Base-by-base conservation (phyloP, 1,140 invertebrate species). In the Oncopeltus fasciatus region DNA sequence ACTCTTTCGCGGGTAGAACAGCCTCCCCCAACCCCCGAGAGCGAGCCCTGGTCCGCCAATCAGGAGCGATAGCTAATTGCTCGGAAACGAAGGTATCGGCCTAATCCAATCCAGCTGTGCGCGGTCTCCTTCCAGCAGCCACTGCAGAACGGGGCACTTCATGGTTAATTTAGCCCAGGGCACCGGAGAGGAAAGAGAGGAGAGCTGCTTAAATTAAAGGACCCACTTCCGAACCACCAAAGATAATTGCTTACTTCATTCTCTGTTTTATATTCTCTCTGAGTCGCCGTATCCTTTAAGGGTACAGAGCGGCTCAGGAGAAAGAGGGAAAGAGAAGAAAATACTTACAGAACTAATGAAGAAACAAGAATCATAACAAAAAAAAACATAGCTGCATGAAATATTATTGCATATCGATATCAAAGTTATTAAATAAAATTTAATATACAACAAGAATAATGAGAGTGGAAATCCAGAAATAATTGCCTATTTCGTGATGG, bases 231-330 rank as follows among this genome's bases (percentile, higher is more conserved):
- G 47, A 49, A 49, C n/a, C 47, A 16, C 47, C 47, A 49, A 24
- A 49, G n/a, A 49, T 49, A 49, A 49, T 49, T 49, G 47, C 47
- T 49, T 49, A 49, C 47, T 49, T 49, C 47, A 49, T 49, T 21
- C 47, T 20, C 47, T 49, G 47, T 24, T 49, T 49, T 49, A 49
- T 49, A 49, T 49, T 49, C 47, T 24, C 47, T 49, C 47, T 49
- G 47, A 49, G 47, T 49, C n/a, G n/a, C 47, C 47, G 47, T 21
- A n/a, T 49, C 47, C 47, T 21, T 49, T 49, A 49, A 49, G 47
- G 11, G 47, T 14, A 5, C 5, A 38, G 31, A 14, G 31, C 5
- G 5, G 5, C 14, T 5, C 14, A 14, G 31, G 31, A 14, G 31
- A 14, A 14, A 14, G 31, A 38, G 31, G 31, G 31, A 8, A 38